Conservation (phyloP, 1,140 invertebrate genomes). For the Zaprionus lachaisei region DNA sequence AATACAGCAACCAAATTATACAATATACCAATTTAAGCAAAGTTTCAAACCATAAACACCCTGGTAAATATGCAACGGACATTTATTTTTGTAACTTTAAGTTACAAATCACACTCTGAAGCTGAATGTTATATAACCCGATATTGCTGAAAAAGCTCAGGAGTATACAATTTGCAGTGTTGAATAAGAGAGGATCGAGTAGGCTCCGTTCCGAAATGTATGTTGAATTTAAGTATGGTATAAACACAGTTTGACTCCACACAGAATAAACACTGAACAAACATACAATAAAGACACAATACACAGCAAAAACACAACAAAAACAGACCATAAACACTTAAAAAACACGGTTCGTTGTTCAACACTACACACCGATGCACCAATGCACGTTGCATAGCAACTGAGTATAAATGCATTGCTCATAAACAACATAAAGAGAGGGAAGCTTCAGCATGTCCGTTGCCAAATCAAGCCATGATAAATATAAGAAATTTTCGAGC, state of each 20-base stretch:
- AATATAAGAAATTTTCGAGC: conserved; percentile 42
- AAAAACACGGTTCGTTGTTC: not conserved
- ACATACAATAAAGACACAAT: too few relatives aligned
- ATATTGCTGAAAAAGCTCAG: too few relatives aligned
- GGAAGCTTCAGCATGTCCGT: conserved; percentile 54
- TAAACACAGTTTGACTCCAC: too few relatives aligned
- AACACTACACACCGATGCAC: not conserved
- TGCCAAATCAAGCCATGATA: conserved; percentile 14
- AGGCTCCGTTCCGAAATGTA: not conserved
- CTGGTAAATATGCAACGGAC: not conserved
- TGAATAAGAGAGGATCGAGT: not conserved
- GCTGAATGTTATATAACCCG: too few relatives aligned
- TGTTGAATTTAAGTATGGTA: not conserved
- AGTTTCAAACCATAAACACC: not conserved
- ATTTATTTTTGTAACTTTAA: too few relatives aligned
- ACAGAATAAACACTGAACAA: too few relatives aligned
- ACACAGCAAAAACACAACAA: too few relatives aligned
- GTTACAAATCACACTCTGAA: too few relatives aligned
- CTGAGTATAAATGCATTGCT: conserved; percentile 29
- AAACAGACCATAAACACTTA: too few relatives aligned
- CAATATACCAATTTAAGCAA: not conserved
- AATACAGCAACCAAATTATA: not conserved
- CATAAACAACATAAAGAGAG: conserved; percentile 39
- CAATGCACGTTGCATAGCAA: conserved; percentile 52
- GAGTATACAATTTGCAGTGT: too few relatives aligned